Conservation (phyloP, 2,888 invertebrate genomes). For the Pherbina coryleti region DNA sequence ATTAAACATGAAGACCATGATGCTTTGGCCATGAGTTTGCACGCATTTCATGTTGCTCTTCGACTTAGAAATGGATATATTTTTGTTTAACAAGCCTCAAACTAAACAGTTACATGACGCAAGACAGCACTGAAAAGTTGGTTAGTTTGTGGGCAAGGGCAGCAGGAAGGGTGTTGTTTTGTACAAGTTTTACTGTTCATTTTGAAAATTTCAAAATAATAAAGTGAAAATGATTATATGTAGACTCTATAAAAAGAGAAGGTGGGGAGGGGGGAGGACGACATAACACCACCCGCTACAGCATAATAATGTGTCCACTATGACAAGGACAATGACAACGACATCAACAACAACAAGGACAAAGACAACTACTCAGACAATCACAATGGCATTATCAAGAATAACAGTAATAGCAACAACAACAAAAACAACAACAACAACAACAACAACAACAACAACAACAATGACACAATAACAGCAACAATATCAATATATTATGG, state of each 20-base stretch:
- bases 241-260: conserved; percentile 13
- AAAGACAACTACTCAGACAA: background rate
- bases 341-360: background rate
- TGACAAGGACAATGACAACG: background rate
- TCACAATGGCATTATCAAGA: conserved; percentile 13
- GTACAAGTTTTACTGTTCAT: conserved; percentile 10
- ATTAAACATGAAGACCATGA: background rate
- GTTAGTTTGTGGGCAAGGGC: background rate
- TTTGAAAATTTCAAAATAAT: conserved; percentile 39
- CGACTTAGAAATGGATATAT: background rate
- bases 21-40: background rate
- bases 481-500: conserved; percentile 29
- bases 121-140: background rate
- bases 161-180: background rate
- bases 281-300: background rate
- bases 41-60: background rate
- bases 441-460: conserved; percentile 7
- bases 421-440: background rate
- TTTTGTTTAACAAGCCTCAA: conserved; percentile 30
- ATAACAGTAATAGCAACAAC: background rate
- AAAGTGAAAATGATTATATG: conserved; percentile 41
- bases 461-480: background rate
- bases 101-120: conserved; percentile 26
- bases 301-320: background rate
- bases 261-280: too few relatives aligned